Evolutionary conservation across 2,888 invertebrate genomes (phyloP).

Genomic region (Gibbula magus): DNA sequence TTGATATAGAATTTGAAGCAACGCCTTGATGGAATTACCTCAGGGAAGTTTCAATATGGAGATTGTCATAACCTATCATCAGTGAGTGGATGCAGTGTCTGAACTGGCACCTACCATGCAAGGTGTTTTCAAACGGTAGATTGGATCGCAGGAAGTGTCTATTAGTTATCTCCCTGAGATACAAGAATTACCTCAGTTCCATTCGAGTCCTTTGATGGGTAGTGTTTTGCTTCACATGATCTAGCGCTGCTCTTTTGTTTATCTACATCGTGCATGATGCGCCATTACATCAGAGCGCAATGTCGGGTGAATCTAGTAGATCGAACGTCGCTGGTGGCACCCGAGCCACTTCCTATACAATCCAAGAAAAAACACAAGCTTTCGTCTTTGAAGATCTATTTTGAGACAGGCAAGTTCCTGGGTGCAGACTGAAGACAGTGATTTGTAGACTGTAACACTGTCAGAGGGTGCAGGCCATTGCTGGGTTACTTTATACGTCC

Average conservation of each 20-base stretch:
- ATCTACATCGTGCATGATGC: neutral
- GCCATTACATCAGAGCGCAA: neutral
- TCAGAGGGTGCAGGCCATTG: too few relatives aligned
- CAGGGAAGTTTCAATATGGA: too few relatives aligned
- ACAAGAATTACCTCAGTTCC: neutral
- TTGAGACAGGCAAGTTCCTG: neutral
- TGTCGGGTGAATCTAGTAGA: too few relatives aligned
- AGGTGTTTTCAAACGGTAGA: neutral
- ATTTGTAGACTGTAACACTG: too few relatives aligned
- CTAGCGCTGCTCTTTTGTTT: neutral
- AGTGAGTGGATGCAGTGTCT: neutral
- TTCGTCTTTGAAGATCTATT: too few relatives aligned
- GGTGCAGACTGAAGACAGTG: neutral
- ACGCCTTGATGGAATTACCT: too few relatives aligned
- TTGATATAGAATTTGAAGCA: too few relatives aligned
- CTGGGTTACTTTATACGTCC: too few relatives aligned
- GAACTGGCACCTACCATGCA: neutral
- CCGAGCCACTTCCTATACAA: too few relatives aligned
- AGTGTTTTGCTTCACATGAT: neutral
- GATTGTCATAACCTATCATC: too few relatives aligned
- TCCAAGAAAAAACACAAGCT: too few relatives aligned
- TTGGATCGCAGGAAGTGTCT: neutral
- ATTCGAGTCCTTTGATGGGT: slow-evolving; percentile 2
- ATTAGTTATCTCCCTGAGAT: slow-evolving; percentile 20
- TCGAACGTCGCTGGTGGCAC: too few relatives aligned